Evolutionary conservation across 2,888 invertebrate genomes (phyloP), one percentile per base, ranked within the genome.

Genomic region (Opisthograptis luteolata): DNA sequence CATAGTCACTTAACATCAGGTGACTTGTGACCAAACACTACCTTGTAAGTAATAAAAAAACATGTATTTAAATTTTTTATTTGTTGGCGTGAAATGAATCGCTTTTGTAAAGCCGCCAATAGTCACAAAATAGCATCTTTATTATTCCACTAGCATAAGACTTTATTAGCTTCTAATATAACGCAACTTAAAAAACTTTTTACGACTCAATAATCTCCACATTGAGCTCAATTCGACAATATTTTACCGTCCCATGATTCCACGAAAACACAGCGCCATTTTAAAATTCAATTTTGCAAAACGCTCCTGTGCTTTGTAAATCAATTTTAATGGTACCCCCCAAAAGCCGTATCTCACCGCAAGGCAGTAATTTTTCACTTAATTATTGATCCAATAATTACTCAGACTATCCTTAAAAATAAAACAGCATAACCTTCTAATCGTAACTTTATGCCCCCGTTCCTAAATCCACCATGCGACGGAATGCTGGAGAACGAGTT

Each of bases 401-500:
- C 71, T 75, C 73, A 72, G 73, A 68, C 70, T 73, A 74, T 74
- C 78, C 78, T 83, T 77, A 80, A 87, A 88, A 86, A 88, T 84
- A 85, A 88, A 82, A 84, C 79, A 83, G 79, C 81, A 84, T 83
- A 87, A 87, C 84, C 84, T 82, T 81, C 84, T 87, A 87, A 88
- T 88, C 85, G 85, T 84, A 86, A 80, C 83, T 84, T 80, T 85
- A 79, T 89, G 90, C 90, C 90, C 88, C 88, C 86, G 90, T 88
- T 89, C 87, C 84, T 88, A 89, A 89, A 89, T 87, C 87, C 85
- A 84, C 88, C 88, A 87, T 79, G 86, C 87, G 81, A 81, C 85
- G 90, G 90, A 90, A 90, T 90, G 90, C 73, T 75, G 90, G 77
- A 80, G 81, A 87, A 89, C 90, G 76, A 87, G 90, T 90, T 90